Evolutionary conservation across 64 coral and sea anemone species (phyloP).

Genomic region (Dendronephthya gigantea): DNA sequence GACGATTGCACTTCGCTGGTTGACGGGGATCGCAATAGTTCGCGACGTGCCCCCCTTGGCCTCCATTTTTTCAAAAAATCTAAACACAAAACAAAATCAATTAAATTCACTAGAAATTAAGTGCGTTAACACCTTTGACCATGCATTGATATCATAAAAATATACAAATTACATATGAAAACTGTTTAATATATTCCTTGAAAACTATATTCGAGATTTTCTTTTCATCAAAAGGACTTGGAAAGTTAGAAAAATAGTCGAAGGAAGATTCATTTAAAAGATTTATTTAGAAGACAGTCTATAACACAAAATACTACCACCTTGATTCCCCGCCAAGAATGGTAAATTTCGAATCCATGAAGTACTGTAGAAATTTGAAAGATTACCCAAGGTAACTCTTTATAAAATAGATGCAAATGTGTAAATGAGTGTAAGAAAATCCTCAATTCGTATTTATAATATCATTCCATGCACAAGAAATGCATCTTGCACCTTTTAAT

Average conservation of each 20-base stretch:
- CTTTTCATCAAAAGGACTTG: no score
- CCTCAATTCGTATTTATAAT: not conserved
- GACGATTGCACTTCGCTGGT: not conserved
- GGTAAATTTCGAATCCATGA: constrained; percentile 76
- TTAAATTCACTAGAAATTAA: no score
- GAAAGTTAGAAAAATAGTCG: no score
- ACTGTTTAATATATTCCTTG: no score
- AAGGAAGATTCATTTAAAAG: no score
- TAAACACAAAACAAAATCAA: not conserved
- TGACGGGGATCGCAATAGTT: not conserved
- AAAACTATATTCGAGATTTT: no score
- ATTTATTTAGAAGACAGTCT: no score
- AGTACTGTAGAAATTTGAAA: constrained; percentile 85
- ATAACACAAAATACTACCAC: not conserved
- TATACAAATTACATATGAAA: no score
- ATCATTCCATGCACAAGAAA: not conserved
- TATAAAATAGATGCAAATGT: not conserved
- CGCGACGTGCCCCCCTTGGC: not conserved
- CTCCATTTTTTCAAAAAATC: not conserved
- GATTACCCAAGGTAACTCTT: constrained; percentile 77
- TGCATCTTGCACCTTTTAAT: not conserved
- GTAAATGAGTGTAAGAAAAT: not conserved
- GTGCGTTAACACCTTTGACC: no score
- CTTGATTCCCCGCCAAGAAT: constrained; percentile 45
- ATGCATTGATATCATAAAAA: no score